Evolutionary conservation across 30 jellyfish, hydroid and myxozoan species (phyloP).

Genomic region (Phacellophora camtschatica): DNA sequence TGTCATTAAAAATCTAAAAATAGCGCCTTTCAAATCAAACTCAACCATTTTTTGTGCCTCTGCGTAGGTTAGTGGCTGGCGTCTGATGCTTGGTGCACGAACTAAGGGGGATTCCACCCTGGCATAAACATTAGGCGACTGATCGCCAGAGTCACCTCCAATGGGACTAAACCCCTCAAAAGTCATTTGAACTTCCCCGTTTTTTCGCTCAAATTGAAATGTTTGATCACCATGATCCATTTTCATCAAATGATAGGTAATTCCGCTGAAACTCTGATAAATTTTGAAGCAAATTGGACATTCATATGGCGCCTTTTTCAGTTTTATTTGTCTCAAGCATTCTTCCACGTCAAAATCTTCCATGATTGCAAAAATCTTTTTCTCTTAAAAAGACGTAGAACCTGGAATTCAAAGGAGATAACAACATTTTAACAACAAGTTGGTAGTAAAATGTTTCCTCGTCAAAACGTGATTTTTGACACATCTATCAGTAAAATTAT

Average conservation of each 20-base stretch:
- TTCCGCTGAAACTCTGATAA: constrained; percentile 93
- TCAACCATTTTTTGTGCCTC: constrained; percentile 98
- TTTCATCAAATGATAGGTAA: constrained; percentile 79
- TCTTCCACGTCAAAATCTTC: constrained; percentile 68
- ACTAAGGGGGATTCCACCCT: constrained; percentile 90
- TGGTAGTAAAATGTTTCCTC: background rate
- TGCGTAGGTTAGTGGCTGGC: constrained; percentile 95
- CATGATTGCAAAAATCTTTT: background rate
- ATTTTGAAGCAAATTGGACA: constrained; percentile 92
- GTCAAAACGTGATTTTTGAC: too few species aligned
- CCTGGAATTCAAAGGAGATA: background rate
- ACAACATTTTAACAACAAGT: background rate
- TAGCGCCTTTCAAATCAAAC: constrained; percentile 87
- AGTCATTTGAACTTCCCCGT: constrained; percentile 55
- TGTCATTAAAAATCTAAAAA: constrained; percentile 63
- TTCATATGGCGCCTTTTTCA: constrained; percentile 82
- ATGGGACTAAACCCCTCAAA: constrained; percentile 74
- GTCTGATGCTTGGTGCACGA: constrained; percentile 72
- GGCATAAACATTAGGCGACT: constrained; percentile 31
- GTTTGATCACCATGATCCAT: constrained; percentile 81
- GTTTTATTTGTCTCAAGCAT: constrained; percentile 48
- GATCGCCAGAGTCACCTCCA: constrained; percentile 55
- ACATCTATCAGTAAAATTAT: too few species aligned
- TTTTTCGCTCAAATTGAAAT: constrained; percentile 45
- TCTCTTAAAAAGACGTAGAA: background rate